These are phyloP conservation scores for Anticlea derivata DNA, from an alignment of 2,888 invertebrate genomes.

Conservation along the genomic window DNA sequence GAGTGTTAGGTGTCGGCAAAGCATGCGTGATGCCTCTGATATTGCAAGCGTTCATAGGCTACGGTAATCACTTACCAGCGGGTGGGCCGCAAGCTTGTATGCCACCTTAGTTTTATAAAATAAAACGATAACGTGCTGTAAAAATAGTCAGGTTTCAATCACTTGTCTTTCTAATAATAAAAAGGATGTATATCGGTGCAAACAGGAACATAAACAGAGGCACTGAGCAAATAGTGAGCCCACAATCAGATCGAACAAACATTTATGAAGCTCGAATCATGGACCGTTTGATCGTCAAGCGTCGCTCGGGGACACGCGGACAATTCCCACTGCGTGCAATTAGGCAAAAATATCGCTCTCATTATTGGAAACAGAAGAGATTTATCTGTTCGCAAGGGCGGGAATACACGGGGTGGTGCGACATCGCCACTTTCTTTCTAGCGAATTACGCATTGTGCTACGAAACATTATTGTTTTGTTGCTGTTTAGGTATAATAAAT, in stretches of 20 bases:
- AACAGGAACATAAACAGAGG: background rate
- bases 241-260: slow-evolving; percentile 16
- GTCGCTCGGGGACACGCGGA: background rate
- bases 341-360: slow-evolving; percentile 16
- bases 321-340: slow-evolving; percentile 13
- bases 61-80: too few relatives aligned
- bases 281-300: slow-evolving; percentile 8
- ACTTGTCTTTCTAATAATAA: background rate
- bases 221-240: slow-evolving; percentile 7
- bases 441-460: too few relatives aligned
- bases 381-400: slow-evolving; percentile 13
- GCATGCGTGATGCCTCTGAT: too few relatives aligned
- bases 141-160: background rate
- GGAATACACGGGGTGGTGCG: background rate
- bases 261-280: slow-evolving; percentile 10
- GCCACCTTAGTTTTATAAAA: too few relatives aligned
- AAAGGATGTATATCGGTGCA: background rate
- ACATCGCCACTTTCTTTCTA: too few relatives aligned
- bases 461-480: too few relatives aligned
- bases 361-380: slow-evolving; percentile 19
- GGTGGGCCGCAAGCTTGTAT: too few relatives aligned
- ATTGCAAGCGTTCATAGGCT: too few relatives aligned
- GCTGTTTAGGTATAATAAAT: too few relatives aligned
- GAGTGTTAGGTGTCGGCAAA: too few relatives aligned
- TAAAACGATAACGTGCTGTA: too few relatives aligned